A percentile compares a stretch with the other conserved stretches of the same genome.
Conservation (phyloP, 2,888 invertebrate species). For the Scaptomyza reducta region DNA sequence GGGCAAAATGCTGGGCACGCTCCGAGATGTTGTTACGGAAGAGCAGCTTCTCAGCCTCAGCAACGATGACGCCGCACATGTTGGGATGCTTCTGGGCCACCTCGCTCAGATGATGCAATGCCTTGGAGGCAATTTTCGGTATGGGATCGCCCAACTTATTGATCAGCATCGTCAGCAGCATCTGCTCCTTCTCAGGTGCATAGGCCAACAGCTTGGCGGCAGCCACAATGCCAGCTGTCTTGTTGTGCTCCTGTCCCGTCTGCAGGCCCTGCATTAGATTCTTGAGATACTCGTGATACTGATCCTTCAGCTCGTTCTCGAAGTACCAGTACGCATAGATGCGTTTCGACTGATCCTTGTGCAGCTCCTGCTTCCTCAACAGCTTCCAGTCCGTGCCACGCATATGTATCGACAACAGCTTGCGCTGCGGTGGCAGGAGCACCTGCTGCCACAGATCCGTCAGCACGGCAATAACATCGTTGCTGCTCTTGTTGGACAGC, state of each 20-base stretch:
- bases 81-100: conserved; percentile 93
- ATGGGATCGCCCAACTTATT: conserved; percentile 98
- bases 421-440: conserved; percentile 82
- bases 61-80: conserved; percentile 94
- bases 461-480: conserved; percentile 80
- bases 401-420: conserved; percentile 79
- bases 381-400: conserved; percentile 83
- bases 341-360: conserved; percentile 87
- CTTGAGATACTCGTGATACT: conserved; percentile 85
- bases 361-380: conserved; percentile 75
- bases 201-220: conserved; percentile 79
- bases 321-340: conserved; percentile 93
- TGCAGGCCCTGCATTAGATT: conserved; percentile 83
- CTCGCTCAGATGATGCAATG: conserved; percentile 93
- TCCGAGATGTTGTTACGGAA: conserved; percentile 94
- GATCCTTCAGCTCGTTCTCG: conserved; percentile 93
- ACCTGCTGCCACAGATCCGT: conserved; percentile 83
- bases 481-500: conserved; percentile 82
- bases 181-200: conserved; percentile 84
- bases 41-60: conserved; percentile 95
- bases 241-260: conserved; percentile 83
- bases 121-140: conserved; percentile 92
- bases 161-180: conserved; percentile 91
- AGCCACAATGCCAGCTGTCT: conserved; percentile 78
- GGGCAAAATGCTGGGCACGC: conserved; percentile 95